These are phyloP conservation scores for Sander lucioperca DNA, from an alignment of 2,113 vertebrate genomes.

Conservation along the genomic window DNA sequence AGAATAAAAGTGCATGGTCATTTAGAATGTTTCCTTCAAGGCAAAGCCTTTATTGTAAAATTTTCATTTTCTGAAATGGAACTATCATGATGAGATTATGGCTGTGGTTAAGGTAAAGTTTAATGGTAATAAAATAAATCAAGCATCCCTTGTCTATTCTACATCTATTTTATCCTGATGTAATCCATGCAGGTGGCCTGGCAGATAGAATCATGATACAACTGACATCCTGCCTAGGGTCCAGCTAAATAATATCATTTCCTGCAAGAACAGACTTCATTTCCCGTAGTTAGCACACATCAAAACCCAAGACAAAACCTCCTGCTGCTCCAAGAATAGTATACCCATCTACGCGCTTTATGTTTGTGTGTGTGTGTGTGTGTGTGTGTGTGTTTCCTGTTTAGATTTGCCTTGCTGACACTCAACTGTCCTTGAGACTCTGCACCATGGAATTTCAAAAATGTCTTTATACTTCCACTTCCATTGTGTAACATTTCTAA, in stretches of 20 bases:
- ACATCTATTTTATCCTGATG: conserved; percentile 1
- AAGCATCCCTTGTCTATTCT: neutral
- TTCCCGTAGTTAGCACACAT: conserved; percentile 55
- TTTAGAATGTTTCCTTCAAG: neutral
- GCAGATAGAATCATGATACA: conserved; percentile 8
- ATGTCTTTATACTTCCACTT: conserved; percentile 45
- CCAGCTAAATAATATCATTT: conserved; percentile 57
- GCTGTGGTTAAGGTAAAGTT: neutral
- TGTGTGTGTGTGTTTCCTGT: conserved; percentile 51
- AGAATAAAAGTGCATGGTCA: no score
- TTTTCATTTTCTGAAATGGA: neutral
- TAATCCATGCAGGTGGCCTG: conserved; percentile 28
- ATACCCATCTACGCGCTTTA: neutral
- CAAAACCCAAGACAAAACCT: conserved; percentile 53
- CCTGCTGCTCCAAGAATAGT: conserved; percentile 35
- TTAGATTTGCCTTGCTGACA: conserved; percentile 19
- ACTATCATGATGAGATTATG: neutral
- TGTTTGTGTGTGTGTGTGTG: neutral
- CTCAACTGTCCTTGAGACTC: conserved; percentile 53
- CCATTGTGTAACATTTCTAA: conserved; percentile 53
- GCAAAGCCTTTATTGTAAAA: neutral
- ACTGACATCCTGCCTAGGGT: conserved; percentile 50
- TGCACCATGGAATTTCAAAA: conserved; percentile 54
- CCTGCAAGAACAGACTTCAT: conserved; percentile 45
- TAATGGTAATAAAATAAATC: neutral